Evolutionary conservation across 2,113 vertebrate genomes (phyloP).

Genomic region (Hippocampus barbouri): DNA sequence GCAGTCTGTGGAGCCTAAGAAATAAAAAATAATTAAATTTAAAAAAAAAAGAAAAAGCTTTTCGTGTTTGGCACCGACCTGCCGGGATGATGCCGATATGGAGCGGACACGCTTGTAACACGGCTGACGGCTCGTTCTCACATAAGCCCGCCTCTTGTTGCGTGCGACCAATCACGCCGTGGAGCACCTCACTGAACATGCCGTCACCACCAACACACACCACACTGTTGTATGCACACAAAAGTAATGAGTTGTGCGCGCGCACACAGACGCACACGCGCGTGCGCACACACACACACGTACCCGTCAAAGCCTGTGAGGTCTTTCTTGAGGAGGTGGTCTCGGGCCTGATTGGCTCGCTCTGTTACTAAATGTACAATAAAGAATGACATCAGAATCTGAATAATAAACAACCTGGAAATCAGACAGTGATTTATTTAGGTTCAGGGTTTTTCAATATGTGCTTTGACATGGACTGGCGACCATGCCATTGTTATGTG

Average conservation of each 20-base stretch:
- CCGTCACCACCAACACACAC: constrained; percentile 82
- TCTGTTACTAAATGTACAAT: constrained; percentile 69
- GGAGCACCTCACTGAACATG: constrained; percentile 81
- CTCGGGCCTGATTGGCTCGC: constrained; percentile 76
- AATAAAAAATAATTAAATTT: background rate
- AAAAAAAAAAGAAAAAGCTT: background rate
- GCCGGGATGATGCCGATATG: constrained; percentile 83
- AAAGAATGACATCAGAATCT: background rate
- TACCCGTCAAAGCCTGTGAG: constrained; percentile 77
- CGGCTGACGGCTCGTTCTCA: constrained; percentile 61
- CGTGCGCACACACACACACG: constrained; percentile 7
- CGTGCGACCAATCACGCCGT: constrained; percentile 77
- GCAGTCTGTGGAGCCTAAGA: constrained; percentile 77
- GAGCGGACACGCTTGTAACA: constrained; percentile 69
- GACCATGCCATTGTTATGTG: no score
- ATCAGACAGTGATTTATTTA: background rate
- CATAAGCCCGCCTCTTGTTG: constrained; percentile 75
- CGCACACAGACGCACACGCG: background rate
- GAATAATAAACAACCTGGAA: background rate
- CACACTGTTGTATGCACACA: constrained; percentile 65
- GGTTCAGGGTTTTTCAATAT: no score
- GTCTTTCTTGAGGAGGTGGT: constrained; percentile 78
- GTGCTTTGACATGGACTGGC: no score
- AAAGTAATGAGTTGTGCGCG: background rate
- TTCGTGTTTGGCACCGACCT: constrained; percentile 52